These are phyloP conservation scores for Epinephelus fuscoguttatus DNA, from an alignment of 2,113 vertebrate species.

Conservation along the genomic window DNA sequence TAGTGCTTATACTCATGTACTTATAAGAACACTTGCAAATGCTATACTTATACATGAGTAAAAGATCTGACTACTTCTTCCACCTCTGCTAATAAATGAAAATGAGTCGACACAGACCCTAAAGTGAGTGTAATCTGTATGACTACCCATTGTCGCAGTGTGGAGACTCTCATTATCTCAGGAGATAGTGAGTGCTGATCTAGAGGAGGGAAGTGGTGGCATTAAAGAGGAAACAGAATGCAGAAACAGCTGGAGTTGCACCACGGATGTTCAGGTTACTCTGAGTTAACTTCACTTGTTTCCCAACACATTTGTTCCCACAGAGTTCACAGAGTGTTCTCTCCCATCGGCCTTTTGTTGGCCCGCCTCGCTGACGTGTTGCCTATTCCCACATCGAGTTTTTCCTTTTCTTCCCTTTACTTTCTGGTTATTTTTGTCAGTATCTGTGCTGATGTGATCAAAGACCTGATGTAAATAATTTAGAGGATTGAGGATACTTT, in stretches of 20 bases:
- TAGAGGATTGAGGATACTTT: constrained; percentile 5
- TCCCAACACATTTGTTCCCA: constrained; percentile 15
- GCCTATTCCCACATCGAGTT: constrained; percentile 12
- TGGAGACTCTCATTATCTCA: neutral
- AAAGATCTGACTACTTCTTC: no score
- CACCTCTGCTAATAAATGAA: no score
- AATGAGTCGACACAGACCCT: no score
- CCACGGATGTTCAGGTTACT: constrained; percentile 37
- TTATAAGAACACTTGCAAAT: no score
- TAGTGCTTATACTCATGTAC: no score
- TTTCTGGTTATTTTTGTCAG: constrained; percentile 27
- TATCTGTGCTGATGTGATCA: constrained; percentile 9
- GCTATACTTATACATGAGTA: no score
- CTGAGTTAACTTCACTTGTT: constrained; percentile 20
- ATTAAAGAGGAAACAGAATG: constrained; percentile 12
- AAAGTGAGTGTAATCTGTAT: no score
- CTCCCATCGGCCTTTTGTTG: constrained; percentile 25
- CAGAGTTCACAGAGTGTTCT: neutral
- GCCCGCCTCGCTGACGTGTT: neutral
- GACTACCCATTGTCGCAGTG: neutral
- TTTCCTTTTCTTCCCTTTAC: neutral
- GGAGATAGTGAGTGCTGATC: neutral
- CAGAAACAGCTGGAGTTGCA: constrained; percentile 45
- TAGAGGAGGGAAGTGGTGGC: constrained; percentile 16
- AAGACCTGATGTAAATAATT: constrained; percentile 38